phyloP scores from a whole-genome alignment of 2,888 invertebrate genomes.

The Synergus japonicus region DNA sequence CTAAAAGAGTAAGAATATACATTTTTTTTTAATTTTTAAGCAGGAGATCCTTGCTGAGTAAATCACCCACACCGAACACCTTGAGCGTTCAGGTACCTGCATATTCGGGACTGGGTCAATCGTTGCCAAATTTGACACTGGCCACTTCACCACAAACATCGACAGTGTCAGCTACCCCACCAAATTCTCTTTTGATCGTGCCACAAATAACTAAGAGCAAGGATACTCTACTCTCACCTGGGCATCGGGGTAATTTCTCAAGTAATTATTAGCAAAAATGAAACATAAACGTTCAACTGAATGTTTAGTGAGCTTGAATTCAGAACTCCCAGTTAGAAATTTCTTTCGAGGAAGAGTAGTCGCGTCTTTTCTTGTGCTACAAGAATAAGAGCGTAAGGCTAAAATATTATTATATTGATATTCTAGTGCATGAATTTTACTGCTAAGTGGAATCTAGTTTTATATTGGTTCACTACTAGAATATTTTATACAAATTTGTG shows the following conservation, averaged over 20 bases:
- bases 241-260: conserved; percentile 73
- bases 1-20: neutral
- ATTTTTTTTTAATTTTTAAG: conserved; percentile 21
- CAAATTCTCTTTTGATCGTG: conserved; percentile 76
- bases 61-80: conserved; percentile 83
- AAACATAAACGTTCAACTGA: conserved; percentile 19
- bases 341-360: conserved; percentile 14
- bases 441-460: neutral
- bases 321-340: neutral
- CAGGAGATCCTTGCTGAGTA: conserved; percentile 75
- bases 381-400: conserved; percentile 1
- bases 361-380: conserved; percentile 1
- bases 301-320: conserved; percentile 19
- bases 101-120: conserved; percentile 85
- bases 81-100: conserved; percentile 85
- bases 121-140: conserved; percentile 86
- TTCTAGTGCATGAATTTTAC: neutral
- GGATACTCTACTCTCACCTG: conserved; percentile 75
- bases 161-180: conserved; percentile 75
- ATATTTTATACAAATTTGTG: neutral
- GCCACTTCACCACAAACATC: conserved; percentile 76
- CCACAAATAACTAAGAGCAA: conserved; percentile 77
- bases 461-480: neutral
- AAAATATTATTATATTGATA: conserved; percentile 13
- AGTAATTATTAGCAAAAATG: conserved; percentile 22